Evolutionary conservation across 2,888 invertebrate species (phyloP).

Genomic region (Aporophyla nigra): DNA sequence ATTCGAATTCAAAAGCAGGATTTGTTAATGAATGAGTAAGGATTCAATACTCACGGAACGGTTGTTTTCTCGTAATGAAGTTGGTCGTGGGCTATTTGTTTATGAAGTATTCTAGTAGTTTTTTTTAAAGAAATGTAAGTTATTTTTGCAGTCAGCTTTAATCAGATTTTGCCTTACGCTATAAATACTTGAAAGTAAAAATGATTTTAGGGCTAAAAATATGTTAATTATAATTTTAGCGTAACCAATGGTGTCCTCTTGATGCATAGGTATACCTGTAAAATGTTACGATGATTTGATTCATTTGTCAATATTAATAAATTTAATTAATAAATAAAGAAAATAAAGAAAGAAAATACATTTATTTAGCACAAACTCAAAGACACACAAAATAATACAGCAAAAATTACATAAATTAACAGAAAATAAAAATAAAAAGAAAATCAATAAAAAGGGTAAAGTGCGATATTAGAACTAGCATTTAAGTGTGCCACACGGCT

Average conservation of each 20-base stretch:
- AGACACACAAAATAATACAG: no score
- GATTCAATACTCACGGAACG: not conserved
- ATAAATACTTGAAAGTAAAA: not conserved
- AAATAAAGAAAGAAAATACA: no score
- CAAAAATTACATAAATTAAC: no score
- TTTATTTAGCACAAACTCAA: no score
- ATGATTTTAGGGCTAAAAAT: not conserved
- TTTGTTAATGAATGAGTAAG: slow-evolving; percentile 35
- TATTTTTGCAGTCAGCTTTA: not conserved
- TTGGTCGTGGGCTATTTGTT: not conserved
- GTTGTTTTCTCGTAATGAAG: not conserved
- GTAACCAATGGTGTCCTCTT: not conserved
- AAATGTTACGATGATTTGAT: not conserved
- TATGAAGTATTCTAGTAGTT: no score
- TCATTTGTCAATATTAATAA: not conserved
- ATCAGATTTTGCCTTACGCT: not conserved
- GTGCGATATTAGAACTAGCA: no score
- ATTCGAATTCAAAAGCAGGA: slow-evolving; percentile 10
- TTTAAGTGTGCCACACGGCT: no score
- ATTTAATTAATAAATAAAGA: no score
- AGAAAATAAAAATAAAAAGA: no score
- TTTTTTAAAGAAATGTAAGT: no score
- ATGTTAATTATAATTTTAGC: not conserved
- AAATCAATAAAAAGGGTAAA: no score
- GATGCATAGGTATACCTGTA: not conserved